These are phyloP conservation scores for Aulostomus chinensis DNA, from an alignment of 2,797 vertebrate species.

Conservation along the genomic window DNA sequence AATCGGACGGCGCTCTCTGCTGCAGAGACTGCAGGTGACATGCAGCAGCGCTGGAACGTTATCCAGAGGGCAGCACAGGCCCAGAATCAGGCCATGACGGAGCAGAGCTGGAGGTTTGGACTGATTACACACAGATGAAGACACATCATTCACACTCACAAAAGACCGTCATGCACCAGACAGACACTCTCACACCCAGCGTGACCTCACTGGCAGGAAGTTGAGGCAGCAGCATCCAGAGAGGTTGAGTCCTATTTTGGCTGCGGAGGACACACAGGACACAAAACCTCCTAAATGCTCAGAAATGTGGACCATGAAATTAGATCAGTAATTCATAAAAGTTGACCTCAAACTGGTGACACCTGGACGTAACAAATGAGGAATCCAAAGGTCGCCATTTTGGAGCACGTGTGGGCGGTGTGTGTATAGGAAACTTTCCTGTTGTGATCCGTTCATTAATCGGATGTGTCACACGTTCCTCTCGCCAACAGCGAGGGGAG, in stretches of 20 bases:
- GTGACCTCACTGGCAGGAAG: conserved; percentile 23
- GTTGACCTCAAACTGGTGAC: conserved; percentile 60
- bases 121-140: conserved; percentile 7
- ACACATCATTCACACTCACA: conserved; percentile 1
- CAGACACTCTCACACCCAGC: background rate
- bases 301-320: conserved; percentile 56
- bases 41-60: background rate
- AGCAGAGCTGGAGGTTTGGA: conserved; percentile 6
- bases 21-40: no score
- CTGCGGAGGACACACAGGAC: conserved; percentile 43
- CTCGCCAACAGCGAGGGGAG: conserved; percentile 33
- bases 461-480: conserved; percentile 39
- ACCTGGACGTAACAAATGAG: conserved; percentile 50
- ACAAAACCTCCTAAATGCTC: conserved; percentile 31
- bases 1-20: background rate
- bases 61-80: no score
- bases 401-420: background rate
- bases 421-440: background rate
- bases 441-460: background rate
- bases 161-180: background rate
- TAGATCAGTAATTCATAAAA: conserved; percentile 63
- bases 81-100: background rate
- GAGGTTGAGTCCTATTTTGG: conserved; percentile 43
- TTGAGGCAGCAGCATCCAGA: no score
- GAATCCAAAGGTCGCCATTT: conserved; percentile 28